These are phyloP conservation scores for Leptopilina boulardi DNA, from an alignment of 1,140 invertebrate genomes.

Conservation along the genomic window DNA sequence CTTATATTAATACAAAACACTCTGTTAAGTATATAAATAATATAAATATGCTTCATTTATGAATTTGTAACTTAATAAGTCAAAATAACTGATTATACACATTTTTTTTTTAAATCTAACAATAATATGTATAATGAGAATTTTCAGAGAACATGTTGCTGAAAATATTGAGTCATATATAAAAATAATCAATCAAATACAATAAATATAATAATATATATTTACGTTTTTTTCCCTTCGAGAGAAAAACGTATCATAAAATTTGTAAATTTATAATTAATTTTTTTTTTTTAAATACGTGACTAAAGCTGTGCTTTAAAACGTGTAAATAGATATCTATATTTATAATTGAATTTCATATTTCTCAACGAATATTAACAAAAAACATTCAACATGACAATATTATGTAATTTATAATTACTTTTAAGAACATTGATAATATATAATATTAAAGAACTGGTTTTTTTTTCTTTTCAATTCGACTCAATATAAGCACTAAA, in stretches of 20 bases:
- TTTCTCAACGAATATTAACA: conserved; percentile 13
- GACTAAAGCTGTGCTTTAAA: conserved; percentile 5
- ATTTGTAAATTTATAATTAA: background rate
- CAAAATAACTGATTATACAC: conserved; percentile 5
- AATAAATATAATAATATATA: too few species aligned
- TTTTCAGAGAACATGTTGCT: background rate
- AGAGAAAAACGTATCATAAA: background rate
- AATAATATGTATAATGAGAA: background rate
- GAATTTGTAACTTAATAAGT: background rate
- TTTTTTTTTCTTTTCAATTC: background rate
- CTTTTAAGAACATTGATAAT: background rate
- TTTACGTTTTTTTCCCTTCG: too few species aligned
- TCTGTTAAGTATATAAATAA: background rate
- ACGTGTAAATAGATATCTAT: conserved; percentile 18
- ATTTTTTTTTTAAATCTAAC: background rate
- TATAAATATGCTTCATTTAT: background rate
- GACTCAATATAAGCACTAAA: background rate
- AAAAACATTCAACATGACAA: background rate
- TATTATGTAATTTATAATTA: conserved; percentile 1
- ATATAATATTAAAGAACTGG: background rate
- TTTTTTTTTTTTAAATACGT: background rate
- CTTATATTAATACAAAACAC: background rate
- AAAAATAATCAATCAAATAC: background rate
- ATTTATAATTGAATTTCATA: background rate
- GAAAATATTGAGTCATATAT: background rate